Percentiles rank a stretch among this genome's conserved stretches.
These are phyloP conservation scores for Eleutherodactylus coqui DNA, from an alignment of 2,797 vertebrate species.

Conservation along the genomic window DNA sequence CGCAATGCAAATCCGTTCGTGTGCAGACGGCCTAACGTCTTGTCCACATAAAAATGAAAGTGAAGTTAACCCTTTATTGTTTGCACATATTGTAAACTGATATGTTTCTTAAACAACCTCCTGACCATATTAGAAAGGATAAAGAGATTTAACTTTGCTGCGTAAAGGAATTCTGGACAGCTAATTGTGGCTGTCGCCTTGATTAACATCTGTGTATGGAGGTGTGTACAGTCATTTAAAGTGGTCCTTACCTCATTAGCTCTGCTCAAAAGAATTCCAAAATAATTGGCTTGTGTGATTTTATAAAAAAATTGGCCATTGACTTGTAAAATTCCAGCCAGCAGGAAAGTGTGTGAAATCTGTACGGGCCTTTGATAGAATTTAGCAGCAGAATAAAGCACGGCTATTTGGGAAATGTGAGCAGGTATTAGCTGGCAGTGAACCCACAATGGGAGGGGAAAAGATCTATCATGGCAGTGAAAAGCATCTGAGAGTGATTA, in stretches of 20 bases:
- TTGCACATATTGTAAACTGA: neutral
- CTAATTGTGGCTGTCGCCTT: conserved; percentile 73
- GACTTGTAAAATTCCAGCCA: conserved; percentile 78
- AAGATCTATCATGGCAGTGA: neutral
- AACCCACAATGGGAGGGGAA: neutral
- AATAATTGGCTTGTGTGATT: conserved; percentile 72
- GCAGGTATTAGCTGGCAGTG: conserved; percentile 4
- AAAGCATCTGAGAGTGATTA: neutral
- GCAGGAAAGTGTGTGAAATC: conserved; percentile 71
- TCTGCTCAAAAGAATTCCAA: conserved; percentile 70
- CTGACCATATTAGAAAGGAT: conserved; percentile 67
- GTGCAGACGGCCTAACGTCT: too few relatives aligned
- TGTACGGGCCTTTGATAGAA: conserved; percentile 70
- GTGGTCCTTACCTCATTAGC: conserved; percentile 71
- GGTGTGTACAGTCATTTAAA: conserved; percentile 56
- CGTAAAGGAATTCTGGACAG: conserved; percentile 69
- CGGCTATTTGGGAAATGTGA: conserved; percentile 10
- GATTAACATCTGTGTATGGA: conserved; percentile 65
- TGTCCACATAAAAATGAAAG: too few relatives aligned
- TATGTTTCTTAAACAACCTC: conserved; percentile 59
- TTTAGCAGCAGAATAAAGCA: conserved; percentile 58
- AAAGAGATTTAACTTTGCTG: conserved; percentile 71
- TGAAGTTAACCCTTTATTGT: neutral
- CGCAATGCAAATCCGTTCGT: too few relatives aligned
- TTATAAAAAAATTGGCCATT: conserved; percentile 73